These are phyloP conservation scores for Meloidogyne chitwoodi DNA, from an alignment of 1,140 invertebrate species.

Conservation along the genomic window DNA sequence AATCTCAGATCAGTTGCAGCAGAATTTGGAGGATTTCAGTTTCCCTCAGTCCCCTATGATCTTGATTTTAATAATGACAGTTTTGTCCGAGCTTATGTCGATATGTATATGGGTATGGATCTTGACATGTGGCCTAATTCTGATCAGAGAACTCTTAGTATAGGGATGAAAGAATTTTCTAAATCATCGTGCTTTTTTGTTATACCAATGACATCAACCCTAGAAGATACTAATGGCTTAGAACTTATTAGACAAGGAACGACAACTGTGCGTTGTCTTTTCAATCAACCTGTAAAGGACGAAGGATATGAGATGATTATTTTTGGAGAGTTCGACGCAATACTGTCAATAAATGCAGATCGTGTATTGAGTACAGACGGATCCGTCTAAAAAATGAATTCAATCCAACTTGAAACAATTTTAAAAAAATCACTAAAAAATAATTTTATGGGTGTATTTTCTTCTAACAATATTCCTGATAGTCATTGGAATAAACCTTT, in stretches of 20 bases:
- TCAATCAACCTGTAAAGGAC: too few species aligned
- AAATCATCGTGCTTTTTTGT: too few species aligned
- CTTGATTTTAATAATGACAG: slow-evolving; percentile 14
- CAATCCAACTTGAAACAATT: not conserved
- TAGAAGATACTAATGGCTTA: too few species aligned
- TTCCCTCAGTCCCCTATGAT: slow-evolving; percentile 14
- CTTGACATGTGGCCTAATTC: too few species aligned
- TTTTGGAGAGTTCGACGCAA: slow-evolving; percentile 21
- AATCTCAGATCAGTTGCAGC: too few species aligned
- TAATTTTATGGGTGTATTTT: slow-evolving; percentile 12
- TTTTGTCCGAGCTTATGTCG: slow-evolving; percentile 22
- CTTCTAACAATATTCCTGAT: slow-evolving; percentile 15
- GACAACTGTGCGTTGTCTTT: too few species aligned
- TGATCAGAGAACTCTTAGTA: too few species aligned
- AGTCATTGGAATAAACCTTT: not conserved
- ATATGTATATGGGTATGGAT: slow-evolving; percentile 22
- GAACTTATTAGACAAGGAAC: too few species aligned
- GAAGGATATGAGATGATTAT: slow-evolving; percentile 22
- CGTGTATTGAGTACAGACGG: slow-evolving; percentile 21
- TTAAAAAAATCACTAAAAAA: slow-evolving; percentile 11
- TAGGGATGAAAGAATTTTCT: too few species aligned
- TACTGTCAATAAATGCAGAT: slow-evolving; percentile 25
- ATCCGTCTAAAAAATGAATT: slow-evolving; percentile 27
- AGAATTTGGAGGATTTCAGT: slow-evolving; percentile 3
- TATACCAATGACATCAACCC: too few species aligned